These are phyloP conservation scores for Lamprotornis superbus DNA, from an alignment of 2,113 vertebrate genomes.

Conservation along the genomic window DNA sequence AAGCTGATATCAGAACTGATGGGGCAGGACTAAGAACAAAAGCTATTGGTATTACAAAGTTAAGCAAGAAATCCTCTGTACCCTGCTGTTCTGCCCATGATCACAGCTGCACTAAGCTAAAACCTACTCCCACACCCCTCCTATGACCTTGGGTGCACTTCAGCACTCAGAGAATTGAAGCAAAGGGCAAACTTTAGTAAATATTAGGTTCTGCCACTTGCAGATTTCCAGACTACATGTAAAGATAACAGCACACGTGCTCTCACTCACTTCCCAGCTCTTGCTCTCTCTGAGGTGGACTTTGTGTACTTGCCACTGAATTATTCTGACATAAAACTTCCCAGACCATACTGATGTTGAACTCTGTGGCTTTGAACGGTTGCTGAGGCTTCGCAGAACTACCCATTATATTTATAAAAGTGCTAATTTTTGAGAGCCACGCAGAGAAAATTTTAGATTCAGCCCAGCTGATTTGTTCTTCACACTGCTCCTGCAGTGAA, in stretches of 20 bases:
- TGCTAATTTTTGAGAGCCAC: constrained; percentile 67
- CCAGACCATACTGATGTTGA: neutral
- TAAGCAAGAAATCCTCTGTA: constrained; percentile 21
- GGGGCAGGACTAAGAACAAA: constrained; percentile 47
- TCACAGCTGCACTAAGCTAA: constrained; percentile 6
- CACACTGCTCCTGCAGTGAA: constrained; percentile 49
- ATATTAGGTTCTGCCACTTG: neutral
- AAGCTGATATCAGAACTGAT: constrained; percentile 35
- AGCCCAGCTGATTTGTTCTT: constrained; percentile 69
- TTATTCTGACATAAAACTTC: constrained; percentile 35
- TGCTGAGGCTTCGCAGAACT: constrained; percentile 32
- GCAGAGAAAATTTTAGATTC: constrained; percentile 68
- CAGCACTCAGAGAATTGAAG: neutral
- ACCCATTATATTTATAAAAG: constrained; percentile 33
- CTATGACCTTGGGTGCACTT: constrained; percentile 28
- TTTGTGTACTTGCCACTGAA: neutral
- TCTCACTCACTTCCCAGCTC: neutral
- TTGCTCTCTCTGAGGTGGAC: neutral
- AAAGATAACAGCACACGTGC: neutral
- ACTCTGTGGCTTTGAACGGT: constrained; percentile 3
- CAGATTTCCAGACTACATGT: neutral
- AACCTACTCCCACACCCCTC: neutral
- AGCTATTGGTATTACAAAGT: constrained; percentile 41
- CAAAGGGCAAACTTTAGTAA: constrained; percentile 22
- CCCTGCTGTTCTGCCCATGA: constrained; percentile 21